Evolutionary conservation across 2,113 vertebrate genomes (phyloP).

Genomic region (Speoplatyrhinus poulsoni): DNA sequence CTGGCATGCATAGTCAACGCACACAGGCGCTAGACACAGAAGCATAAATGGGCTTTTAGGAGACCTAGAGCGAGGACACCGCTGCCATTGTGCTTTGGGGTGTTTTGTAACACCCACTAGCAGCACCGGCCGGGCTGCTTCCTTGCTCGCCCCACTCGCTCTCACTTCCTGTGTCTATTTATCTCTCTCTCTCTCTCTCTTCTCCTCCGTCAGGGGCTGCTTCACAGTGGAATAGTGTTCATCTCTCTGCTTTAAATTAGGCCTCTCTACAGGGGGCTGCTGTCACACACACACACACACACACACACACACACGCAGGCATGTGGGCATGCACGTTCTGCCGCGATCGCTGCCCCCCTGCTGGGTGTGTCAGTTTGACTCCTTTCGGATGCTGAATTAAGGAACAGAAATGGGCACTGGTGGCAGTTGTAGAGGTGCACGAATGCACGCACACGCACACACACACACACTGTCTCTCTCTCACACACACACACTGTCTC

Average conservation of each 20-base stretch:
- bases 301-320: background rate
- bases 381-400: conserved; percentile 68
- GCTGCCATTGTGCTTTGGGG: no score
- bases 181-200: background rate
- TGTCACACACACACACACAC: conserved; percentile 49
- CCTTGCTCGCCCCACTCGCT: background rate
- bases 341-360: conserved; percentile 23
- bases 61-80: no score
- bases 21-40: no score
- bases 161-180: conserved; percentile 1
- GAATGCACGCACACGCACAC: conserved; percentile 2
- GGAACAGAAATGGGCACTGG: conserved; percentile 57
- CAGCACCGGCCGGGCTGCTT: no score
- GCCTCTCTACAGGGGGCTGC: conserved; percentile 68
- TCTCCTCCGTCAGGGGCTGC: conserved; percentile 43
- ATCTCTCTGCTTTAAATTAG: conserved; percentile 74
- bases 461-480: background rate
- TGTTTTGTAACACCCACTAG: no score
- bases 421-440: conserved; percentile 44
- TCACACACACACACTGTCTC: background rate
- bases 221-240: conserved; percentile 58
- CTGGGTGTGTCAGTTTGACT: conserved; percentile 62
- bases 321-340: conserved; percentile 1
- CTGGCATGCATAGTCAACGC: no score
- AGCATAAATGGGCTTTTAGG: no score